Evolutionary conservation across 2,113 vertebrate species (phyloP), one percentile per base, ranked within the genome.

Genomic region (Phrynosoma platyrhinos): DNA sequence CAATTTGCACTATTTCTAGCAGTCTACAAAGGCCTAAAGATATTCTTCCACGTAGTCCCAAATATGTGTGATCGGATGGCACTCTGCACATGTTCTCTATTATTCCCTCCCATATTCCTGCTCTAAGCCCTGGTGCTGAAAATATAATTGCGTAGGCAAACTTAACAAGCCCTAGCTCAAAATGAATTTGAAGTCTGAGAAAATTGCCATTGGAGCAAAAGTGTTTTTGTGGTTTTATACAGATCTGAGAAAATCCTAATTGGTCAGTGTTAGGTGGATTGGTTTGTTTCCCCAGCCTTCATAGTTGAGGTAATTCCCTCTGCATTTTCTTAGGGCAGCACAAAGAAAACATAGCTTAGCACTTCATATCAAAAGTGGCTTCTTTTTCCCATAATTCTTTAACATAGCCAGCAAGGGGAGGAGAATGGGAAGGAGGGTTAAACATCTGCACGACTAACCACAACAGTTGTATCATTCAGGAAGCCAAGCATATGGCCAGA

Each of bases 311-410:
- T 84, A 93, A 87, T 87, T 86, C 66, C 81, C 91, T 88, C 91
- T 74, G 72, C 23, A 93, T 82, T 20, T 89, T 87, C 82, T 93
- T 91, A 90, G 80, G 82, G 91, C 82, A 78, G 90, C 89, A 94
- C 90, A 92, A 93, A 79, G 78, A 91, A 93, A 88, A 90, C 80
- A 93, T 91, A 92, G 90, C 93, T 94, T 94, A 93, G 83, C 86
- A 81, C 87, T 91, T 89, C 86, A 80, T 13, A 86, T 76, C 90
- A 91, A 92, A 95, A 95, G 91, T 93, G 93, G 92, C 82, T 93
- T 91, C 3, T 68, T 88, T 92, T 94, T 91, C 82, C 82, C 23
- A 42, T 86, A 83, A 86, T 87, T 91, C 42, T 84, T 87, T 89
- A 92, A 79, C 85, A 82, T 91, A 32, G 32, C 13, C 40, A 42